These are phyloP conservation scores for Lepidochitona cinerea DNA, from an alignment of 2,888 invertebrate genomes.

Conservation along the genomic window DNA sequence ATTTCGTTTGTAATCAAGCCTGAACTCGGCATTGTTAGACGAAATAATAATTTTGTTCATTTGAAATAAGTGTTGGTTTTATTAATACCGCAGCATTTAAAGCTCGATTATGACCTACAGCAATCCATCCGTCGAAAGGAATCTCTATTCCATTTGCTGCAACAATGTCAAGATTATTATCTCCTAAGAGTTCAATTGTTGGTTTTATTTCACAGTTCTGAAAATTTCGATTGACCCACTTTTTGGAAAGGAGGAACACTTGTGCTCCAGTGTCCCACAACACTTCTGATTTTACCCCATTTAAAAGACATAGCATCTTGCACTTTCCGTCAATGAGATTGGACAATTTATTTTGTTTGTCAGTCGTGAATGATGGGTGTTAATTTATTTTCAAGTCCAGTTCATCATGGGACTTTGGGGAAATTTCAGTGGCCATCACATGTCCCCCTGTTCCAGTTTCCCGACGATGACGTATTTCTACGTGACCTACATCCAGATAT, in stretches of 20 bases:
- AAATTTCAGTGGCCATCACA: background rate
- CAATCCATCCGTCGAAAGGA: too few relatives aligned
- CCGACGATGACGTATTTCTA: background rate
- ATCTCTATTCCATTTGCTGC: too few relatives aligned
- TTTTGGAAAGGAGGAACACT: background rate
- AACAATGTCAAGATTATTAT: background rate
- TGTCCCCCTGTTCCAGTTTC: background rate
- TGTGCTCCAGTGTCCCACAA: constrained; percentile 1
- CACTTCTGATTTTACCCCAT: background rate
- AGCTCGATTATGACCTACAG: too few relatives aligned
- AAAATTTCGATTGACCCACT: background rate
- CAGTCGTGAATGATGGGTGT: too few relatives aligned
- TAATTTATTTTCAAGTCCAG: too few relatives aligned
- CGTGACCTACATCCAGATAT: background rate
- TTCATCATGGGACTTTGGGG: background rate
- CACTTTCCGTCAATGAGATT: background rate
- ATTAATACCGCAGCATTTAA: too few relatives aligned
- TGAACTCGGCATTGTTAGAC: too few relatives aligned
- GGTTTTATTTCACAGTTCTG: background rate
- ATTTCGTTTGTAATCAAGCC: too few relatives aligned
- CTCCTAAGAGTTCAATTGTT: background rate
- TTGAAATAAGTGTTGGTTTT: too few relatives aligned
- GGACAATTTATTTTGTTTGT: background rate
- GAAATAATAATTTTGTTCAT: too few relatives aligned
- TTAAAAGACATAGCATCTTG: background rate